Base-by-base conservation (phyloP, 2,888 invertebrate genomes). In the Cenopis cana region DNA sequence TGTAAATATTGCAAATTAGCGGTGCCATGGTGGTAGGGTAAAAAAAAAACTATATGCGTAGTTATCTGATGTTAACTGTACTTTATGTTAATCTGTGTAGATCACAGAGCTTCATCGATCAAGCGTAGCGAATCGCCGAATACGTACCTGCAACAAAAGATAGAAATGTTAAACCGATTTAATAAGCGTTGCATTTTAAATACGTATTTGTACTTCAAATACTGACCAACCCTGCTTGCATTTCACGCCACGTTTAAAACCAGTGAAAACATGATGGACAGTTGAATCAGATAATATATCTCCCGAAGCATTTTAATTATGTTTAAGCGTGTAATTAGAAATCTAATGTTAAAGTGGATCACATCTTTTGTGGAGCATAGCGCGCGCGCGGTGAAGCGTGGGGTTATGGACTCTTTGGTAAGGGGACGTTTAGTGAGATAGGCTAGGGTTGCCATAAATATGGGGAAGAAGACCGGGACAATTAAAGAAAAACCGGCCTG, bases 301-400 rank as follows among this genome's bases (percentile, higher is more conserved):
- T 36, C 49, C 46, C 1, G 11, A 46, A 66, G 56, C 50, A 57
- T 52, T 60, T 60, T 60, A 60, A 68, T 68, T 60, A 68, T 12
- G 8, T 59, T 68, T 59, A 68, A 59, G 29, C 17, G 52, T 46
- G 59, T 68, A 49, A 68, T 68, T 68, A 68, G 60, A 68, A 68
- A 68, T 60, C 68, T 68, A 38, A 49, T 66, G 46, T 56, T 55
- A 67, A 67, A n/a, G 52, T 29, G 18, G 46, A 33, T 52, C 50
- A 59, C 50, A 54, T 62, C 50, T 62, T 61, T 41, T 55, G 52
- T 54, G 17, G 64, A 38, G 64, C 54, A 65, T 65, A 55, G 54
- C 64, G 54, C 20, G 1, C 10, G 54, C 41, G 54, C 64, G 54
- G 11, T 24, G 64, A 41, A 38, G 20, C 64, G 54, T 54, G 38